phyloP scores from a whole-genome alignment of 2,888 invertebrate genomes.

The Ochropleura plecta region DNA sequence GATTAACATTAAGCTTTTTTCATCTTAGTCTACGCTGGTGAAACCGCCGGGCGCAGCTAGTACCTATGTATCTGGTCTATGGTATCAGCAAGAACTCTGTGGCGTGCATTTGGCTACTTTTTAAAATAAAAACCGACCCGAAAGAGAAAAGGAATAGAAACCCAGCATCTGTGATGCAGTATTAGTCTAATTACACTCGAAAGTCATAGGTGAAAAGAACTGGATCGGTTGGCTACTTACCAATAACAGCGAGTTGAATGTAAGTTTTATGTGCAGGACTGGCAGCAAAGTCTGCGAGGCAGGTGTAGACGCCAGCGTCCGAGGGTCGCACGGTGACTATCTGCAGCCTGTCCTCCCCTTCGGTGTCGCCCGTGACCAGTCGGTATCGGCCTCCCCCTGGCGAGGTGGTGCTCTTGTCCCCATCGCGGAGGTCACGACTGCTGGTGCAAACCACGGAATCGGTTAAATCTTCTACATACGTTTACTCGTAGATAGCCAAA shows the following conservation, averaged over 20 bases:
- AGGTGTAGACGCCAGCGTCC: constrained; percentile 83
- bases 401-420: constrained; percentile 65
- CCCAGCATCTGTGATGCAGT: too few relatives aligned
- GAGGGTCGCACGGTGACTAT: constrained; percentile 75
- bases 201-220: background rate
- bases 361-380: constrained; percentile 74
- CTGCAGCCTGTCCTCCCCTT: constrained; percentile 76
- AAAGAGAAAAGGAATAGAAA: background rate
- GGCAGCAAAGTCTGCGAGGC: constrained; percentile 82
- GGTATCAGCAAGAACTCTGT: background rate
- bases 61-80: background rate
- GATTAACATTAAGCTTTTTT: too few relatives aligned
- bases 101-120: background rate
- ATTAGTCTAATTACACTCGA: too few relatives aligned
- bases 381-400: constrained; percentile 75
- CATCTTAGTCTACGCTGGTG: too few relatives aligned
- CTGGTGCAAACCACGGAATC: constrained; percentile 72
- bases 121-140: background rate
- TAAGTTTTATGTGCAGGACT: constrained; percentile 83
- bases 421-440: constrained; percentile 85
- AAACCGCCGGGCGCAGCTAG: too few relatives aligned
- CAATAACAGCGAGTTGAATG: constrained; percentile 80
- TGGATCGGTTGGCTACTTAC: constrained; percentile 67
- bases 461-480: constrained; percentile 12
- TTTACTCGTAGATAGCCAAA: background rate